Evolutionary conservation across 1,140 invertebrate genomes (phyloP).

Genomic region (Bombus picipes): DNA sequence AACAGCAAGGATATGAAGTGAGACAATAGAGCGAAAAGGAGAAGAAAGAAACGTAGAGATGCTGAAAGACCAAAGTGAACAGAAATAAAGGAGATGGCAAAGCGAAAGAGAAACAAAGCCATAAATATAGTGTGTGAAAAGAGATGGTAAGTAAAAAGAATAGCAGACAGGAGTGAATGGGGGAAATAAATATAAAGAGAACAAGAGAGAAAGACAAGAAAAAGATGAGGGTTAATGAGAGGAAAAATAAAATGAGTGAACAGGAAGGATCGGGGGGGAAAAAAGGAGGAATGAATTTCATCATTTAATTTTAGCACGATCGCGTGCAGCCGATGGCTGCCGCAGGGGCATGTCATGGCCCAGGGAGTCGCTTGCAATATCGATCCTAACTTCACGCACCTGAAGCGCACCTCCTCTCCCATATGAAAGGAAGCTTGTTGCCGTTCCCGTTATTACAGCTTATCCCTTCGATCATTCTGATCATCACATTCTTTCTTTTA

Average conservation of each 20-base stretch:
- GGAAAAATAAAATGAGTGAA: background rate
- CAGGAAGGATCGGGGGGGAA: background rate
- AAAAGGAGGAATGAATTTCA: background rate
- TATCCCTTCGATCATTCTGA: background rate
- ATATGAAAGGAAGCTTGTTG: slow-evolving; percentile 35
- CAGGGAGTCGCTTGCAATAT: slow-evolving; percentile 66
- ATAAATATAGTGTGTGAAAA: background rate
- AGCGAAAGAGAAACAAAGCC: background rate
- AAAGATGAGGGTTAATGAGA: background rate
- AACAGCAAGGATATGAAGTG: background rate
- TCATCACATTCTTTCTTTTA: background rate
- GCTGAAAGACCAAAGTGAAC: background rate
- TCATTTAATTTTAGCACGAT: slow-evolving; percentile 66
- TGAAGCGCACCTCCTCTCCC: slow-evolving; percentile 53
- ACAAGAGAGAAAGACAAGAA: background rate
- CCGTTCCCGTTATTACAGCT: slow-evolving; percentile 3
- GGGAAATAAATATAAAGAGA: background rate
- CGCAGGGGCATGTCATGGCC: slow-evolving; percentile 57
- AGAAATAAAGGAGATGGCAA: background rate
- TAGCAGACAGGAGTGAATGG: background rate
- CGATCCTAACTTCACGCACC: slow-evolving; percentile 66
- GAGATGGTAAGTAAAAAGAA: background rate
- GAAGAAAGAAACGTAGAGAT: background rate
- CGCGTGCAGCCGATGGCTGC: slow-evolving; percentile 61
- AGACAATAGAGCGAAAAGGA: background rate